A percentile compares a stretch with the other conserved stretches of the same genome.
Evolutionary conservation across 2,888 invertebrate genomes (phyloP).

Genomic region (Synergus japonicus): DNA sequence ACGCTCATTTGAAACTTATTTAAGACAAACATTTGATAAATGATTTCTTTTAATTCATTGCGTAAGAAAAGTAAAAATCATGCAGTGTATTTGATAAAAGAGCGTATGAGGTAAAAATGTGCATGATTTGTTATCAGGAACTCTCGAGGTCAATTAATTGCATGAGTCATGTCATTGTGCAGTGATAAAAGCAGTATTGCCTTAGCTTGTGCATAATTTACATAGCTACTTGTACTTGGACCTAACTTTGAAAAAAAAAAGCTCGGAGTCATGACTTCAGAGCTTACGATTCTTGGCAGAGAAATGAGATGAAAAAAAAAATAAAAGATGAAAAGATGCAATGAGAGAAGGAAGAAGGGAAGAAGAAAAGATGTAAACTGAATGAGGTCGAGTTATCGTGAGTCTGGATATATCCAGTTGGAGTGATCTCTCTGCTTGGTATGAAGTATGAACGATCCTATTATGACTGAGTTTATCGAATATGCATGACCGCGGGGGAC

Average conservation of each 20-base stretch:
- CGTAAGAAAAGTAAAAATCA: not conserved
- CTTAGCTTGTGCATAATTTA: not conserved
- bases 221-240: not conserved
- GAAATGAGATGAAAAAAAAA: constrained; percentile 7
- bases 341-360: not conserved
- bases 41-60: not conserved
- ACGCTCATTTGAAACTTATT: not conserved
- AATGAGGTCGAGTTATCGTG: constrained; percentile 40
- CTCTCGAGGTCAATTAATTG: not conserved
- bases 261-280: not conserved
- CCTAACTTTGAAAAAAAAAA: not conserved
- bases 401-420: constrained; percentile 48
- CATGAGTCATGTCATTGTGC: not conserved
- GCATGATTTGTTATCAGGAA: not conserved
- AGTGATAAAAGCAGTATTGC: not conserved
- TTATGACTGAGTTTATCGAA: constrained; percentile 64
- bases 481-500: constrained; percentile 66
- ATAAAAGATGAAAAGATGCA: not conserved
- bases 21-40: not conserved
- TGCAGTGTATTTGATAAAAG: not conserved
- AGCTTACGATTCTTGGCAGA: not conserved
- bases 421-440: constrained; percentile 42
- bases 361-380: constrained; percentile 17
- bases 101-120: not conserved
- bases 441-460: constrained; percentile 46